Percentiles rank a stretch among this genome's conserved stretches.
These are phyloP conservation scores for Dryobota labecula DNA, from an alignment of 2,888 invertebrate genomes.

Conservation along the genomic window DNA sequence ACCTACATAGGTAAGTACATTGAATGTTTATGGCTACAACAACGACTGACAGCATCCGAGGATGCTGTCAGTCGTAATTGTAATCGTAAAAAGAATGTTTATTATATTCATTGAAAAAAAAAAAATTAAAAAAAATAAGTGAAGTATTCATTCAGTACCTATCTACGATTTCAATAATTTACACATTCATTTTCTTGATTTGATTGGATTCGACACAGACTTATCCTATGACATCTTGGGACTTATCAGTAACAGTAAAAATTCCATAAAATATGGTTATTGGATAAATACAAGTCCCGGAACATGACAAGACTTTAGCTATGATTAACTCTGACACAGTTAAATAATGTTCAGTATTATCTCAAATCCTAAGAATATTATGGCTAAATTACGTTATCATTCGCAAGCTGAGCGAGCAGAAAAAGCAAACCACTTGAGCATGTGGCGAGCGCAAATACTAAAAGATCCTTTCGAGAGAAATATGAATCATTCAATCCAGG, in stretches of 20 bases:
- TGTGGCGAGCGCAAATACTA: background rate
- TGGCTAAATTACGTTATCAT: background rate
- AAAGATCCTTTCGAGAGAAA: background rate
- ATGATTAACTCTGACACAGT: background rate
- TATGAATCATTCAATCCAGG: background rate
- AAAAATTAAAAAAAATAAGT: too few species aligned
- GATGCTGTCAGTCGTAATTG: too few species aligned
- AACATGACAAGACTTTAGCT: background rate
- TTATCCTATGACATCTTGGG: background rate
- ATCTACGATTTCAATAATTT: background rate
- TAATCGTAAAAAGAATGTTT: too few species aligned
- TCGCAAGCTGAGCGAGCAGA: background rate
- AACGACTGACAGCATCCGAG: background rate
- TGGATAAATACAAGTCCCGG: background rate
- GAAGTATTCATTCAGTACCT: background rate
- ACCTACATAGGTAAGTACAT: too few species aligned
- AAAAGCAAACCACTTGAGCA: background rate
- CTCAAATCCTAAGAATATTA: background rate
- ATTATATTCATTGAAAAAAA: too few species aligned
- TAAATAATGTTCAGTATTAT: background rate
- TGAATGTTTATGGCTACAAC: conserved; percentile 5
- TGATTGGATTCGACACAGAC: background rate
- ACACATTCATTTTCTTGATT: background rate
- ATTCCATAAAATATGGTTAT: background rate
- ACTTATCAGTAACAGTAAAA: background rate